phyloP scores from a whole-genome alignment of 2,797 vertebrate genomes.

The Lepilemur ruficaudatus region DNA sequence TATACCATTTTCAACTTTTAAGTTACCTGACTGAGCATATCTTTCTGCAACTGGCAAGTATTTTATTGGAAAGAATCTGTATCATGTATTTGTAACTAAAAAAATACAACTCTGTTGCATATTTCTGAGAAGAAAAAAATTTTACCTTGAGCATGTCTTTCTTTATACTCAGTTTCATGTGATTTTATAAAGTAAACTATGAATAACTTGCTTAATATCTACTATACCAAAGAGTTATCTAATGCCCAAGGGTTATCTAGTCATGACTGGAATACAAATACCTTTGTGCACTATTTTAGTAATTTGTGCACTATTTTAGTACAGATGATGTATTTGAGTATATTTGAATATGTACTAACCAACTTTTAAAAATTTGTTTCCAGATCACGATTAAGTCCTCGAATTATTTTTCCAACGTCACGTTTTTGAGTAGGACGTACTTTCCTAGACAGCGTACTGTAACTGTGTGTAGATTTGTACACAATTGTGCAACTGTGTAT shows the following conservation, averaged over 20 bases:
- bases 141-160: conserved; percentile 59
- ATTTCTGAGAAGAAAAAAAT: conserved; percentile 56
- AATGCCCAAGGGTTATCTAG: conserved; percentile 56
- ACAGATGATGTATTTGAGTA: conserved; percentile 75
- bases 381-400: conserved; percentile 66
- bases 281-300: conserved; percentile 77
- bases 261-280: conserved; percentile 69
- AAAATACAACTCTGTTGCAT: conserved; percentile 8
- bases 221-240: conserved; percentile 79
- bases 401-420: conserved; percentile 78
- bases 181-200: conserved; percentile 72
- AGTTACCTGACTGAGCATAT: not conserved
- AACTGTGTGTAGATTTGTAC: conserved; percentile 81
- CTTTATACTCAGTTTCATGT: conserved; percentile 72
- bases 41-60: conserved; percentile 50
- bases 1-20: conserved; percentile 41
- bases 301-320: conserved; percentile 77
- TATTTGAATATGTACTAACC: conserved; percentile 75
- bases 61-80: conserved; percentile 41
- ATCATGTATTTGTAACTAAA: conserved; percentile 48
- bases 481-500: conserved; percentile 80
- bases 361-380: conserved; percentile 60
- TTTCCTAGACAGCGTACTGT: conserved; percentile 82
- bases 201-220: conserved; percentile 75
- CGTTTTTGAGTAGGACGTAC: conserved; percentile 77